These are phyloP conservation scores for Bursaphelenchus okinawaensis DNA, from an alignment of 2,888 invertebrate genomes.

Conservation along the genomic window DNA sequence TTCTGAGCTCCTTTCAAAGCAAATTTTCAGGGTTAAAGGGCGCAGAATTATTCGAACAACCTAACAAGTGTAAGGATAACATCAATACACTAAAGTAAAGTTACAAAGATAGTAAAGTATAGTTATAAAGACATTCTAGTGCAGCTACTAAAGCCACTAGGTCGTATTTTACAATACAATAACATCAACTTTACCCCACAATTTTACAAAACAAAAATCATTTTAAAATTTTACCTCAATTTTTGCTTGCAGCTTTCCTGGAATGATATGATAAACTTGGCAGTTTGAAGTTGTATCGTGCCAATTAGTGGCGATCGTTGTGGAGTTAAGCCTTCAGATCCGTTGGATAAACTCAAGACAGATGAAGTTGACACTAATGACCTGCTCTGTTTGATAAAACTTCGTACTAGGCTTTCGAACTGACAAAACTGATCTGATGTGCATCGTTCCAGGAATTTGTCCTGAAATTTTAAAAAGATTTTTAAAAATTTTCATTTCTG, in stretches of 20 bases:
- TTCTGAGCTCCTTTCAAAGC: no score
- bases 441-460: constrained; percentile 67
- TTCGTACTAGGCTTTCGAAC: constrained; percentile 72
- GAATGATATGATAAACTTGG: constrained; percentile 82
- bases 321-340: constrained; percentile 8
- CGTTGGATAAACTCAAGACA: not conserved
- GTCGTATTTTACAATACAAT: no score
- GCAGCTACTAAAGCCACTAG: no score
- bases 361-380: constrained; percentile 4
- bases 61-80: no score
- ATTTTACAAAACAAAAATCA: not conserved
- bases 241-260: constrained; percentile 81
- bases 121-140: no score
- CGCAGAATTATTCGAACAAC: no score
- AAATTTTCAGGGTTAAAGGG: no score
- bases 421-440: constrained; percentile 73
- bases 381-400: constrained; percentile 62
- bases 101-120: no score
- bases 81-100: no score
- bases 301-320: constrained; percentile 24
- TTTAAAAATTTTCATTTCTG: no score
- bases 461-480: constrained; percentile 49
- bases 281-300: constrained; percentile 66
- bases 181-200: no score
- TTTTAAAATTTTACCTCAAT: constrained; percentile 62